Evolutionary conservation across 35 echinoderm and acorn worm species (phyloP), one percentile per base, ranked within the genome.

Genomic region (Ophioderma brevispina): DNA sequence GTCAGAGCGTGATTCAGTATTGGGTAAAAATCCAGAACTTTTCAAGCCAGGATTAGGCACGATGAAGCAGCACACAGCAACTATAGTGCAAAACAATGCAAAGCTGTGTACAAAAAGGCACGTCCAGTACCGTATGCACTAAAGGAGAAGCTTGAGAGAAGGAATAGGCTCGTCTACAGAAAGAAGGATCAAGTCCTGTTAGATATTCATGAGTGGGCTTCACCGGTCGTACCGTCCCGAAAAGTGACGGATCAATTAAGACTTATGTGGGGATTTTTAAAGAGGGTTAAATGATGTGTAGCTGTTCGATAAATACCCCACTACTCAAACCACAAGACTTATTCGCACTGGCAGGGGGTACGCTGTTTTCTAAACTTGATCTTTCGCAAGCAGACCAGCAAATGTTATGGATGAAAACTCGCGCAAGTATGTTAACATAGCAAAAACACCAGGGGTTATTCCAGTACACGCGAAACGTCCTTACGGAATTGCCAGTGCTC

Each of bases 381-480:
- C 33, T 84, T 13, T 80, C 70, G 13, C 84, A 87, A 75, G 84
- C 85, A 33, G 87, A 92, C 70, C 91, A 92, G 21, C 84, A 92
- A 87, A 19, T 92, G 49, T 0, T 78, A 19, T 92, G 34, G 84
- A 87, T 63, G 91, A 92, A 64, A 59, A 87, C 1, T 92, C 84
- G 25, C 32, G 39, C 33, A 40, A 89, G 25, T 94, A 89, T 40
- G 87, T 84, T 81, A 13, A 46, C 64, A 18, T 89, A 89, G 0
- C 82, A 83, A 36, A 94, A 55, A 5, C 92, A 94, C 32, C 64
- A 85, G 49, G 87, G 92, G 13, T 76, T 94, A 19, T 94, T 90
- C 37, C 76, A 28, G 10, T 94, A 90, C 39, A 90, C 81, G 2
- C 81, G 2, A 46, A 17, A 6, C 10, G 90, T 15, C 88, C 92